These are phyloP conservation scores for Drosophila takahashii DNA, from an alignment of 1,140 invertebrate species.

Conservation along the genomic window DNA sequence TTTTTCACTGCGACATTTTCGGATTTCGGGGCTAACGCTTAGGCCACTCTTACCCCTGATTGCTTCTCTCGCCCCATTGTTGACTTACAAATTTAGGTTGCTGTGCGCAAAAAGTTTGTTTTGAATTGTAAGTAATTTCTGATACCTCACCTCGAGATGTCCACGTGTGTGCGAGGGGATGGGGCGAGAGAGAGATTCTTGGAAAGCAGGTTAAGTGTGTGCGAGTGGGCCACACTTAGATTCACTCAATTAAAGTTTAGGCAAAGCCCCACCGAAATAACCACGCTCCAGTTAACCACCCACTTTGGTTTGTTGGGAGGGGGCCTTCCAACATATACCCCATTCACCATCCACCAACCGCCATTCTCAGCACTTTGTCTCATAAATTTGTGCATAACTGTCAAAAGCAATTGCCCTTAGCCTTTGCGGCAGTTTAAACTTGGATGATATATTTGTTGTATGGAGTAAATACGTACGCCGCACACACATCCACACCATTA, in stretches of 20 bases:
- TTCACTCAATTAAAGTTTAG: conserved; percentile 75
- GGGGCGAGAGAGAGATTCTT: not conserved
- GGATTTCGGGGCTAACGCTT: conserved; percentile 72
- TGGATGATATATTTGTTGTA: conserved; percentile 82
- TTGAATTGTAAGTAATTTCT: conserved; percentile 83
- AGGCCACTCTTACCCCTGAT: conserved; percentile 28
- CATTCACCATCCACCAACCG: conserved; percentile 1
- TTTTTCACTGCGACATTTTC: conserved; percentile 74
- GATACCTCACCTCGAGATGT: conserved; percentile 70
- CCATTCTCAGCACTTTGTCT: conserved; percentile 71
- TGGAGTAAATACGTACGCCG: conserved; percentile 43
- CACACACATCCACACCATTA: conserved; percentile 16
- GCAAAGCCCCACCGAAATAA: conserved; percentile 29
- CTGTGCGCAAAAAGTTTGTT: conserved; percentile 77
- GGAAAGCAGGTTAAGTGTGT: conserved; percentile 26
- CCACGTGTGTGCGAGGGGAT: conserved; percentile 20
- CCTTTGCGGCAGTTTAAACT: conserved; percentile 81
- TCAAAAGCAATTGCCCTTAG: conserved; percentile 82
- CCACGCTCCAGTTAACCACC: conserved; percentile 13
- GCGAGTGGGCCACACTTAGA: conserved; percentile 23
- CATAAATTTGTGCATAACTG: conserved; percentile 82
- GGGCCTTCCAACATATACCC: not conserved
- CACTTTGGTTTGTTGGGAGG: not conserved
- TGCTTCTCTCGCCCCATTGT: conserved; percentile 59
- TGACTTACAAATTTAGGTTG: conserved; percentile 81